Evolutionary conservation across 1,140 invertebrate species (phyloP).

Genomic region (Ceratina australensis): DNA sequence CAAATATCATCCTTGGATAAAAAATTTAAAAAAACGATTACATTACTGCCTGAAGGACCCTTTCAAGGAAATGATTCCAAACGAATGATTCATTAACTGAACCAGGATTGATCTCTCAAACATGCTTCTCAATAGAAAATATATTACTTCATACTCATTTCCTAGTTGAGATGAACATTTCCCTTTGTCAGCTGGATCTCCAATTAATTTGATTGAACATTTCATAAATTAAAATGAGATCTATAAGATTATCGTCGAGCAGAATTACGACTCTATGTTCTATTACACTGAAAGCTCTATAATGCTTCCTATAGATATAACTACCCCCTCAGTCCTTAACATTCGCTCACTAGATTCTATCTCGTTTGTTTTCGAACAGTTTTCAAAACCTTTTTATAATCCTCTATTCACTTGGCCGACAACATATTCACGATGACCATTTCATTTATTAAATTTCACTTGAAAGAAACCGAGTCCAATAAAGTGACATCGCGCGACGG

Average conservation of each 20-base stretch:
- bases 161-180: too few species aligned
- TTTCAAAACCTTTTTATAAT: neutral
- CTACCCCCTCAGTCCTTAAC: too few species aligned
- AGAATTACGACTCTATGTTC: too few species aligned
- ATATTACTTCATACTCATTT: neutral
- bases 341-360: neutral
- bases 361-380: neutral
- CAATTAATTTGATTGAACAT: too few species aligned
- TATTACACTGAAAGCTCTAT: too few species aligned
- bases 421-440: neutral
- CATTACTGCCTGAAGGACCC: neutral
- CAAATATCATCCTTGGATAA: constrained; percentile 16
- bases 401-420: neutral
- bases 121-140: neutral
- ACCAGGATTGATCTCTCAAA: too few species aligned
- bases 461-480: neutral
- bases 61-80: neutral
- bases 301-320: too few species aligned
- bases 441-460: neutral
- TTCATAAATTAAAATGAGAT: too few species aligned
- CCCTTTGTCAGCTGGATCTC: too few species aligned
- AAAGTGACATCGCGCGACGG: too few species aligned
- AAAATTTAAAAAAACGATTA: constrained; percentile 5
- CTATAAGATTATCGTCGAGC: too few species aligned
- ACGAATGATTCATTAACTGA: too few species aligned